Conservation (phyloP, 1,140 invertebrate genomes). For the Battus philenor region DNA sequence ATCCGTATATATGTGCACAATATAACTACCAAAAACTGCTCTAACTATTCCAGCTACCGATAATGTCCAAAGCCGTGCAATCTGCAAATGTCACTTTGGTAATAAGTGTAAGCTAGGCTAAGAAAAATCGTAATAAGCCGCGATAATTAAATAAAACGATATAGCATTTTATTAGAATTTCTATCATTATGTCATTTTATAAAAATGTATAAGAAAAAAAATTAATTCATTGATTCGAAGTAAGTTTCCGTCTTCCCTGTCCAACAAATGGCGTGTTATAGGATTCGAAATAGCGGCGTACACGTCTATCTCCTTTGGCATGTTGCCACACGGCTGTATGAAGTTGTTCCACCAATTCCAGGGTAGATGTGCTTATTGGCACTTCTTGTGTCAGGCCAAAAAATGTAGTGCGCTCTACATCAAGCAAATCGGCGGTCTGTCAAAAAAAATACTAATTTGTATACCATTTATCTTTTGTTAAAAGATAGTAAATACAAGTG, state of each 20-base stretch:
- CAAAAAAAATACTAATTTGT: background rate
- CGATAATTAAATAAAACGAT: too few relatives aligned
- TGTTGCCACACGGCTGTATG: constrained; percentile 28
- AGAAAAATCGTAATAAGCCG: too few relatives aligned
- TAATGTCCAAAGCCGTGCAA: too few relatives aligned
- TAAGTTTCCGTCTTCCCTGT: constrained; percentile 19
- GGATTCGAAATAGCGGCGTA: constrained; percentile 47
- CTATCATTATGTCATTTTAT: too few relatives aligned
- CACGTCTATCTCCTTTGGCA: constrained; percentile 34
- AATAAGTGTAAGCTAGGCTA: too few relatives aligned
- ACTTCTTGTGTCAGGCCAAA: constrained; percentile 42
- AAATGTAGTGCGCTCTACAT: constrained; percentile 37
- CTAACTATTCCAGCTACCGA: too few relatives aligned
- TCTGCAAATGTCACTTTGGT: too few relatives aligned
- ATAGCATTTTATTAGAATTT: too few relatives aligned
- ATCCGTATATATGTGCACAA: too few relatives aligned
- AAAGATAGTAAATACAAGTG: background rate
- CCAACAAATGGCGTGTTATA: constrained; percentile 48
- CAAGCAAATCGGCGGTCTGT: constrained; percentile 33
- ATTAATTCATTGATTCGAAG: background rate
- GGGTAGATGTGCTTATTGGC: constrained; percentile 26
- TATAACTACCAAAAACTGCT: too few relatives aligned
- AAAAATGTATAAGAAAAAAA: too few relatives aligned
- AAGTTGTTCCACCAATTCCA: constrained; percentile 36
- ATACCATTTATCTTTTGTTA: background rate